Conservation (phyloP, 1,140 invertebrate genomes). For the Glomeris maerens region DNA sequence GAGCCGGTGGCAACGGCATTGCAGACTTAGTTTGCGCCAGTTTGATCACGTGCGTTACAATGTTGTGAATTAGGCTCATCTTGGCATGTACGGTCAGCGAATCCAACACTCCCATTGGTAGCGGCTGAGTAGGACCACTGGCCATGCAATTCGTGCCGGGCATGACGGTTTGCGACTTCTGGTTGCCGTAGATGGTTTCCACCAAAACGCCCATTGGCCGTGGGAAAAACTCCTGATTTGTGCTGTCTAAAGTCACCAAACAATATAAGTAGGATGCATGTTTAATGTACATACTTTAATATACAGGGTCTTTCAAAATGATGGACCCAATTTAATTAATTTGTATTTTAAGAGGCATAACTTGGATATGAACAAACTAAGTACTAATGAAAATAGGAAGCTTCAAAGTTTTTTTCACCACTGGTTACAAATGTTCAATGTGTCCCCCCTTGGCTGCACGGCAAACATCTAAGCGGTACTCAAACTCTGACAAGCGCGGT, state of each 20-base stretch:
- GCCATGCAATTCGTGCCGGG: slow-evolving; percentile 36
- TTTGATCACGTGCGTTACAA: slow-evolving; percentile 76
- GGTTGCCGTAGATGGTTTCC: slow-evolving; percentile 68
- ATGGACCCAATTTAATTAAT: no score
- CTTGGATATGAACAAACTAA: no score
- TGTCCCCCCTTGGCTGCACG: no score
- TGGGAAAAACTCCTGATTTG: slow-evolving; percentile 35
- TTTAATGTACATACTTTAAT: no score
- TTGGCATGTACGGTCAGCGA: slow-evolving; percentile 93
- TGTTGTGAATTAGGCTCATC: slow-evolving; percentile 93
- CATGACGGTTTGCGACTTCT: slow-evolving; percentile 39
- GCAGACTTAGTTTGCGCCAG: slow-evolving; percentile 69
- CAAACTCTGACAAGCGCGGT: no score
- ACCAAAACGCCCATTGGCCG: slow-evolving; percentile 75
- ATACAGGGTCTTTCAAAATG: no score
- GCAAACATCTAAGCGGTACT: no score
- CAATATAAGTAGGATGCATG: no score
- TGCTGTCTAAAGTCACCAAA: slow-evolving; percentile 36
- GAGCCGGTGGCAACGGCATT: slow-evolving; percentile 67
- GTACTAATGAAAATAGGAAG: no score
- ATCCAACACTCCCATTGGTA: slow-evolving; percentile 83
- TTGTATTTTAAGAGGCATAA: no score
- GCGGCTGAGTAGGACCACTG: slow-evolving; percentile 56
- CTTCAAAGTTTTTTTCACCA: no score
- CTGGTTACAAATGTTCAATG: no score